A percentile compares a stretch with the other conserved stretches of the same genome.
Evolutionary conservation across 2,888 invertebrate species (phyloP).

Genomic region (Falcaria lacertinaria): DNA sequence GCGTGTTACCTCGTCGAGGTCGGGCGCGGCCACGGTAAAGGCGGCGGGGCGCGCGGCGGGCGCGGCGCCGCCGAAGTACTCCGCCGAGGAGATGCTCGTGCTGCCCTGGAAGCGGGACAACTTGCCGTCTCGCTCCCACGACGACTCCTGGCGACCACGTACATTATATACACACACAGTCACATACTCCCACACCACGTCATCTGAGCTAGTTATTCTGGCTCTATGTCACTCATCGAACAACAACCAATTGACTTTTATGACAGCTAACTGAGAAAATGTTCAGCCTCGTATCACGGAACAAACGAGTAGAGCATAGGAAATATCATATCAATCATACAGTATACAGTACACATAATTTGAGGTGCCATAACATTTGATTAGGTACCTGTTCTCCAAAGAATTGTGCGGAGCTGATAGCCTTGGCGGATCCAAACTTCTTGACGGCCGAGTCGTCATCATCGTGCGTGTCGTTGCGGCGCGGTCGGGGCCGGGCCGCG

Average conservation of each 20-base stretch:
- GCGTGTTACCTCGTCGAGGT: slow-evolving; percentile 93
- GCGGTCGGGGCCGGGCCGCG: slow-evolving; percentile 12
- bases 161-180: not conserved
- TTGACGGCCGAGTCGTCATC: slow-evolving; percentile 90
- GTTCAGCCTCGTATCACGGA: no score
- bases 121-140: slow-evolving; percentile 76
- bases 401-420: slow-evolving; percentile 98
- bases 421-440: slow-evolving; percentile 98
- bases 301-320: no score
- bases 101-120: slow-evolving; percentile 94
- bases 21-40: slow-evolving; percentile 81
- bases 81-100: slow-evolving; percentile 96
- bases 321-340: no score
- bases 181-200: not conserved
- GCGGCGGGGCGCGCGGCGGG: slow-evolving; percentile 24
- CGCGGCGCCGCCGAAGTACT: slow-evolving; percentile 88
- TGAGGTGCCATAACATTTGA: no score
- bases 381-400: slow-evolving; percentile 86
- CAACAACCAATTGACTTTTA: no score
- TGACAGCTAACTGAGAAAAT: no score
- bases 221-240: no score
- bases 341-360: no score
- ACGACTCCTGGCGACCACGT: slow-evolving; percentile 72
- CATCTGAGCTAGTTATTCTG: no score
- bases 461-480: slow-evolving; percentile 25